These are phyloP conservation scores for Tympanoctomys barrerae DNA, from an alignment of 2,797 vertebrate genomes.

Conservation along the genomic window DNA sequence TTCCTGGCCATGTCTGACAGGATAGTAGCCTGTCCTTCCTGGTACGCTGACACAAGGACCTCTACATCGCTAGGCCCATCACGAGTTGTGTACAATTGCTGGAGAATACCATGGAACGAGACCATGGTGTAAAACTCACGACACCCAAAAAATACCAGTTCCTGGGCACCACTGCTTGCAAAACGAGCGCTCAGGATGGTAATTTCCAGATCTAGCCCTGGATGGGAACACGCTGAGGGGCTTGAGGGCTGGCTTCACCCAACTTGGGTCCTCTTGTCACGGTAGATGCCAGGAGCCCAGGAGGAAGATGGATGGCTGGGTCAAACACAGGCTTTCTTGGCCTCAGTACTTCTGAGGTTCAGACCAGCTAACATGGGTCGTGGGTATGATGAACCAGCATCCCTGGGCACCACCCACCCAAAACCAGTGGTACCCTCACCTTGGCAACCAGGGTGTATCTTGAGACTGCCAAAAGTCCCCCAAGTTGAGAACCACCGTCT, in stretches of 20 bases:
- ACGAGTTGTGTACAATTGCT: neutral
- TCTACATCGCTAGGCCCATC: neutral
- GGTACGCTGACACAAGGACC: neutral
- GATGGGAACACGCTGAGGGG: neutral
- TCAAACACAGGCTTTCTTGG: fast-evolving
- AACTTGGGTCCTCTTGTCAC: neutral
- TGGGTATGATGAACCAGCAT: neutral
- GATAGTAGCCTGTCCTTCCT: fast-evolving
- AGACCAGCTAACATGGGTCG: neutral
- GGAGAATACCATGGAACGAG: fast-evolving
- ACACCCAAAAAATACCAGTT: neutral
- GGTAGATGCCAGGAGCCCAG: too few species aligned
- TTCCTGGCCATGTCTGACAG: fast-evolving
- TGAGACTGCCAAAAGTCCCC: neutral
- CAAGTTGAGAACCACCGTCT: neutral
- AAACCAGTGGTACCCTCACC: neutral
- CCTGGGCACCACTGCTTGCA: neutral
- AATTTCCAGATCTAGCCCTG: neutral
- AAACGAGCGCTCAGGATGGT: fast-evolving
- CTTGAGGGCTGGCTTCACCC: neutral
- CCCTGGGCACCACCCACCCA: too few species aligned
- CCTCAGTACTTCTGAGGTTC: neutral
- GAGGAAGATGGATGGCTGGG: neutral
- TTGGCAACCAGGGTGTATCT: neutral
- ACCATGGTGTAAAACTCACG: neutral